Base-by-base conservation (phyloP, 1,140 invertebrate genomes). In the Macrobrachium nipponense region DNA sequence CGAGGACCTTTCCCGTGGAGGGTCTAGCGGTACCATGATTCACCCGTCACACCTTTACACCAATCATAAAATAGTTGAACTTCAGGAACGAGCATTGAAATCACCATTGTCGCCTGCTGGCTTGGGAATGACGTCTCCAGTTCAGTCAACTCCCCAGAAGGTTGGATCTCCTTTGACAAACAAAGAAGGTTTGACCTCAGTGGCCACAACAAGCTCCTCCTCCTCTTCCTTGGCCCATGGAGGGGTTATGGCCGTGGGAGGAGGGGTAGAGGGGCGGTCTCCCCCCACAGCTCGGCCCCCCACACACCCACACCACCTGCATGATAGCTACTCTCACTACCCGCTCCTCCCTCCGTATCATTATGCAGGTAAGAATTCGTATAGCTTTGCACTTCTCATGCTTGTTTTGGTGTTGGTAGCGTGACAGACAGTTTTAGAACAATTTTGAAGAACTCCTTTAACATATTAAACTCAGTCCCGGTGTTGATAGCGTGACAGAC, bases 301-400 rank as follows among this genome's bases (percentile, higher is more conserved):
- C 84, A 80, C 84, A 86, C 84, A 86, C 84, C 84, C 84, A 86
- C 84, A 86, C 84, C 84, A 86, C 84, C 77, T 86, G 84, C 84
- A 86, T 86, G 84, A 86, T 5, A 76, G 84, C 77, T 86, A 80
- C 84, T 61, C 77, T 72, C 77, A 51, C 77, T 86, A 86, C 84
- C 80, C 84, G 80, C 68, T 80, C 58, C n/a, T 79, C 76, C 60
- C 77, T 76, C 64, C 83, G 77, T 86, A 80, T 68, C 84, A 86
- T 72, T 86, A 80, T 80, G n/a, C 84, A 86, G 84, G 84, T 86
- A 86, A 86, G 84, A 66, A 73, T 62, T 76, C 60, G n/a, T n/a
- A 18, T 61, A 59, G 20, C 18, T 20, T 58, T 60, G 27, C 51
- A 36, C 10, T 61, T 11, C 15, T 61, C 61, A n/a, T 18, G 61